Evolutionary conservation across 2,888 invertebrate genomes (phyloP).

Genomic region (Eupithecia inturbata): DNA sequence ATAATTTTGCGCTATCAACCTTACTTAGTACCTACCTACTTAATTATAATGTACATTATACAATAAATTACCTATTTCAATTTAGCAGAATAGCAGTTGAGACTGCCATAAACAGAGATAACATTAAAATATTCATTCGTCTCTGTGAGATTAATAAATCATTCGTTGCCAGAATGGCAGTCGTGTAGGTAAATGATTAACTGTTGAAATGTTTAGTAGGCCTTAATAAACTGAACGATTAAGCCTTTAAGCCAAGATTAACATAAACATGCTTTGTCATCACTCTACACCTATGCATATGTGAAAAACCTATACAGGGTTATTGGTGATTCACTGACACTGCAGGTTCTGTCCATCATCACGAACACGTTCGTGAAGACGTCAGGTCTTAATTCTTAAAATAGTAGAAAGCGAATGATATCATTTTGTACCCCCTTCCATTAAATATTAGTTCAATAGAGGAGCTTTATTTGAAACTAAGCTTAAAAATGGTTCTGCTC

Average conservation of each 20-base stretch:
- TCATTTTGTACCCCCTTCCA: no score
- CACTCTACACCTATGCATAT: background rate
- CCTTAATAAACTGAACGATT: background rate
- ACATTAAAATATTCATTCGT: background rate
- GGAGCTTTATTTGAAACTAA: no score
- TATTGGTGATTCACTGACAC: no score
- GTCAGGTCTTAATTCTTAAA: no score
- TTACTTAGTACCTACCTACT: background rate
- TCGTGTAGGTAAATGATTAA: conserved; percentile 7
- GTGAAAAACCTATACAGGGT: no score
- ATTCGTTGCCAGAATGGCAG: background rate
- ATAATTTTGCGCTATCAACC: background rate
- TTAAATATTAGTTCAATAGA: no score
- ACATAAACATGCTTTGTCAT: background rate
- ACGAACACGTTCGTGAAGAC: no score
- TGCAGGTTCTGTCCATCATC: no score
- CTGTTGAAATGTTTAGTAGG: conserved; percentile 1
- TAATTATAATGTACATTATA: background rate
- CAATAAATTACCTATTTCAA: background rate
- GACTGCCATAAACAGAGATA: background rate
- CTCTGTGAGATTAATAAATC: background rate
- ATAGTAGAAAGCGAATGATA: no score
- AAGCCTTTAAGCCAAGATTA: background rate
- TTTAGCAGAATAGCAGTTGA: background rate
- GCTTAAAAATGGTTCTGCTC: no score